A percentile compares a stretch with the other conserved stretches of the same genome.
Evolutionary conservation across 1,140 invertebrate genomes (phyloP).

Genomic region (Oncopodura yosiiana): DNA sequence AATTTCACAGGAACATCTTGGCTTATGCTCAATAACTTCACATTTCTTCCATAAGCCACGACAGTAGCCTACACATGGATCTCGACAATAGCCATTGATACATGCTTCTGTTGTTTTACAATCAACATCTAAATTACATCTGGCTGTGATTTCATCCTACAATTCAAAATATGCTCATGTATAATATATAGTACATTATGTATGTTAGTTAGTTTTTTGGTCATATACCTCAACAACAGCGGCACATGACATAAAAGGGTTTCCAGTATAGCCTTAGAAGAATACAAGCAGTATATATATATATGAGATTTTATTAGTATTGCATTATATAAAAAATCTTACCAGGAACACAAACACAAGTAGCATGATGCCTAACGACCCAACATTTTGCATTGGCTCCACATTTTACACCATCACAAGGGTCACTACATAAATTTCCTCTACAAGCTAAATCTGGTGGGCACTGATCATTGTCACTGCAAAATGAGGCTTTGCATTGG

Average conservation of each 20-base stretch:
- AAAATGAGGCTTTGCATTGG: constrained; percentile 47
- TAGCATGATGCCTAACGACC: constrained; percentile 68
- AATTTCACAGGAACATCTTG: constrained; percentile 31
- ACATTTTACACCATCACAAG: constrained; percentile 67
- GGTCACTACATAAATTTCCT: constrained; percentile 72
- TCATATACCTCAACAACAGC: constrained; percentile 46
- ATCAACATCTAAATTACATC: constrained; percentile 52
- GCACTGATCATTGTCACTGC: constrained; percentile 59
- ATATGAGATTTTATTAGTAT: constrained; percentile 8
- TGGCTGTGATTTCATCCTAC: constrained; percentile 37
- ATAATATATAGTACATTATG: background rate
- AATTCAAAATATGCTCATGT: background rate
- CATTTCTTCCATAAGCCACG: constrained; percentile 34
- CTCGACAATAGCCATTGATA: constrained; percentile 52
- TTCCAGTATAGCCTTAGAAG: constrained; percentile 62
- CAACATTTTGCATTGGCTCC: constrained; percentile 65
- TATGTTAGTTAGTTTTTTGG: constrained; percentile 8
- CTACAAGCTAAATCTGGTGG: constrained; percentile 65
- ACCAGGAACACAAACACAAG: constrained; percentile 44
- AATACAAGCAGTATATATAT: constrained; percentile 37
- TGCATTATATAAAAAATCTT: constrained; percentile 6
- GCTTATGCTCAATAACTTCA: constrained; percentile 33
- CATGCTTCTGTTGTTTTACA: constrained; percentile 56
- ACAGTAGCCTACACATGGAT: constrained; percentile 49
- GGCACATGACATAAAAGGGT: constrained; percentile 66